Evolutionary conservation across 2,888 invertebrate species (phyloP).

Genomic region (Mylabris sibirica): DNA sequence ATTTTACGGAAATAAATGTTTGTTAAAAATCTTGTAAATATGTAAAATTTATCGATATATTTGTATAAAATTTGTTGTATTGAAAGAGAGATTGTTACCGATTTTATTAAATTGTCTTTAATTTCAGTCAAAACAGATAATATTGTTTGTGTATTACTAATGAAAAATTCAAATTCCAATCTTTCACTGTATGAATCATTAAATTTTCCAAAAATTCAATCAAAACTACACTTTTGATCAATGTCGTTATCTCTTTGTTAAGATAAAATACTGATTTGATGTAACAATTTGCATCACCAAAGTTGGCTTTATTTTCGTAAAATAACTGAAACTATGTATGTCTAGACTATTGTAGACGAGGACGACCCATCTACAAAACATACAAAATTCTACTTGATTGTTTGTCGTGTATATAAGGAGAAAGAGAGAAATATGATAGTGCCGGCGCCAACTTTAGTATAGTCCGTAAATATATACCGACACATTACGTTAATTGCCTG

Average conservation of each 20-base stretch:
- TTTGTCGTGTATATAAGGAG: neutral
- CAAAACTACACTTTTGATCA: no score
- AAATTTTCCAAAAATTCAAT: no score
- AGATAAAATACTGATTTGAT: neutral
- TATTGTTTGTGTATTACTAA: no score
- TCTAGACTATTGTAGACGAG: slow-evolving; percentile 45
- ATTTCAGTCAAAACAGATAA: neutral
- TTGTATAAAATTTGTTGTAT: neutral
- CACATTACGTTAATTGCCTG: slow-evolving; percentile 50
- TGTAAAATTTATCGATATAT: neutral
- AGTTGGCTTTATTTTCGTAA: neutral
- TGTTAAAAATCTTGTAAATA: neutral
- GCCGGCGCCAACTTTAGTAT: slow-evolving; percentile 40
- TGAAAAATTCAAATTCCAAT: no score
- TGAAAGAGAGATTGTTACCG: neutral
- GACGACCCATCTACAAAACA: slow-evolving; percentile 2
- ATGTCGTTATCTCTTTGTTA: neutral
- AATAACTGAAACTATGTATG: slow-evolving; percentile 21
- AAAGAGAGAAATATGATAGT: slow-evolving; percentile 44
- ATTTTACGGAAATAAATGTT: neutral
- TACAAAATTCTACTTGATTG: slow-evolving; percentile 47
- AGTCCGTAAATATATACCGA: slow-evolving; percentile 31
- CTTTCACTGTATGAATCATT: no score
- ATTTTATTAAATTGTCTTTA: neutral
- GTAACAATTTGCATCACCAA: neutral